Base-by-base conservation (phyloP, 1,140 invertebrate species). In the Pogonognathellus flavescens region DNA sequence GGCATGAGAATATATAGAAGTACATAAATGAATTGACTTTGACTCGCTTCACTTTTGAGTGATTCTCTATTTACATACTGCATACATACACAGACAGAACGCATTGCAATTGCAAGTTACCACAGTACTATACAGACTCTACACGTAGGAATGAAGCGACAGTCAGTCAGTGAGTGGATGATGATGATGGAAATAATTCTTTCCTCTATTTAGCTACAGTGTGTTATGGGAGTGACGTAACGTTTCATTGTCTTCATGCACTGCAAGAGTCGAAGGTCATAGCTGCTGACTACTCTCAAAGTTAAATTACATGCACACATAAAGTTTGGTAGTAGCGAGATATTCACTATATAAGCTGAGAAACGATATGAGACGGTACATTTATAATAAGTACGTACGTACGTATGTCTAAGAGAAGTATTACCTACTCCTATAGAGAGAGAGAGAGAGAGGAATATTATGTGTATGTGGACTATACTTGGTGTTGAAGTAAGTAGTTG, bases 181-280 rank as follows among this genome's bases (percentile, higher is more conserved):
- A 20, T 13, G 8, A 62, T 16, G 16, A 10, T n/a, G n/a, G 31
- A 50, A 76, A 49, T 76, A 49, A 76, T 76, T 76, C 53, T 57
- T 57, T 57, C 70, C 31, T 76, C 31, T 76, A 76, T 50, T 76
- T 76, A 76, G 70, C 14, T 76, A 76, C 41, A 76, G 70, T 76
- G 70, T 76, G 59, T 62, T 76, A 76, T 76, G 13, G 70, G 14
- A 76, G 70, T 76, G 70, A 76, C 70, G 70, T 76, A 76, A 76
- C 14, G 31, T 76, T 76, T 76, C 70, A 76, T 76, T 76, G 70
- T 76, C 70, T 76, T 76, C 70, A n/a, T 57, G 11, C 53, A 57
- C 31, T 41, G 31, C 31, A 31, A 76, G 70, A 76, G 70, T 76
- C 70, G 70, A 76, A 76, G 70, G 70, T 76, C 70, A 76, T 50